Base-by-base conservation (phyloP, 1,140 invertebrate species). In the Choristoneura fumiferana region DNA sequence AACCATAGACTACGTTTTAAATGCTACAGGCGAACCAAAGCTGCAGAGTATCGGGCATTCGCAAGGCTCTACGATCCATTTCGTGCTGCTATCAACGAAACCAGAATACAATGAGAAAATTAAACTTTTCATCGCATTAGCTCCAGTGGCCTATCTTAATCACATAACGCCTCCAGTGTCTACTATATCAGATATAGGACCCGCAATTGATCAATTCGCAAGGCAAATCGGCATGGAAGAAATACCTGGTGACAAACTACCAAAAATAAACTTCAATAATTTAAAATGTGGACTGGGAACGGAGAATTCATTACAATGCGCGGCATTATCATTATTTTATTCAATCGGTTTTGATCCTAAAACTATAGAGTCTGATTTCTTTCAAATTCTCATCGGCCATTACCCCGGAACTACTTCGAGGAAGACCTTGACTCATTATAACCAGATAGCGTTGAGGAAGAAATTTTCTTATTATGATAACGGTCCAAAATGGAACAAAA, bases 1-100 rank as follows among this genome's bases (percentile, higher is more conserved):
- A 33, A 90, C 91, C 67, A 90, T 94, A 10, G 90, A 94, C 62
- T 92, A 91, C 57, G 89, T 92, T 14, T 54, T 92, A 43, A 64
- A 89, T 17, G 45, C 69, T 54, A 91, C 90, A 39, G 68, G 87
- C 49, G 71, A 88, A 63, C 63, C 74, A 58, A 67, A 80, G 43
- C 59, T 93, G 0, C 78, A 73, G 54, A 86, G 88, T 43, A 70
- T 90, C 39, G 91, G 90, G 22, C 65, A 68, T 49, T 73, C 71
- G 5, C 62, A 71, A 58, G 94, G 94, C 13, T 92, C 90, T 0
- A 90, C 90, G 0, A 55, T 14, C 1, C 39, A 40, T 1, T 40
- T 15, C 8, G 40, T 45, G 2, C 5, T 45, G 15, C 18, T 45
- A 4, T 45, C 40, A 8, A 10, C 17, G 40, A 12, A 17, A 4